A percentile compares a stretch with the other conserved stretches of the same genome.
These are phyloP conservation scores for Epizoanthus scotinus DNA, from an alignment of 92 coral and sea anemone genomes.

Conservation along the genomic window DNA sequence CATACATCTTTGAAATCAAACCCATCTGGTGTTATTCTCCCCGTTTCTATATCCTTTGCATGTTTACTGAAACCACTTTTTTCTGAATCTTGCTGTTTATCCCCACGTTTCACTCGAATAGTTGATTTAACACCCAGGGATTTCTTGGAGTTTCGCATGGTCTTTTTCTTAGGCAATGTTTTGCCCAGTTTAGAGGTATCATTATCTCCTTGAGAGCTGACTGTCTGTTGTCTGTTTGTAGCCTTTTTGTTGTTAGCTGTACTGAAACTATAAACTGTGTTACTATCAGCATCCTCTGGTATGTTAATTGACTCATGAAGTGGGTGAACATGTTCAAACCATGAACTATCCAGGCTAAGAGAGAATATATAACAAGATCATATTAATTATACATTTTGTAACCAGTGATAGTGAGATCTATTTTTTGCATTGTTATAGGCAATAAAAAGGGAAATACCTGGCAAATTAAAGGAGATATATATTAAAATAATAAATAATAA, in stretches of 20 bases:
- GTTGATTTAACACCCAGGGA: constrained; percentile 70
- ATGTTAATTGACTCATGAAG: constrained; percentile 80
- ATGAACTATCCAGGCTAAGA: constrained; percentile 65
- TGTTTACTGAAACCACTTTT: background rate
- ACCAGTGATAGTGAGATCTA: too few species aligned
- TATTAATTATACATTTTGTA: background rate
- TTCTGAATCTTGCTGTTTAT: background rate
- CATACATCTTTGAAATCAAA: constrained; percentile 1
- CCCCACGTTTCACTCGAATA: constrained; percentile 60
- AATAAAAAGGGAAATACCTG: too few species aligned
- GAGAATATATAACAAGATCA: background rate
- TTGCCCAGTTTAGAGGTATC: background rate
- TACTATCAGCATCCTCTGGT: constrained; percentile 31
- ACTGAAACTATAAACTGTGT: constrained; percentile 8
- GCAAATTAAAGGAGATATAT: too few species aligned
- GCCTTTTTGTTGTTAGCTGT: background rate
- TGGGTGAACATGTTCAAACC: constrained; percentile 83
- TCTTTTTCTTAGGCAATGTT: constrained; percentile 2
- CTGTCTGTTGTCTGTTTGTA: background rate
- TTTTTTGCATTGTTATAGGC: too few species aligned
- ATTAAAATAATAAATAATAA: too few species aligned
- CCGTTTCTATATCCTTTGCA: background rate
- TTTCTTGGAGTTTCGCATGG: constrained; percentile 49
- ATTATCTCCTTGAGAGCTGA: background rate
- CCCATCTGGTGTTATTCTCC: constrained; percentile 24